Evolutionary conservation across 2,113 vertebrate species (phyloP).

Genomic region (Pteruthius melanotis): DNA sequence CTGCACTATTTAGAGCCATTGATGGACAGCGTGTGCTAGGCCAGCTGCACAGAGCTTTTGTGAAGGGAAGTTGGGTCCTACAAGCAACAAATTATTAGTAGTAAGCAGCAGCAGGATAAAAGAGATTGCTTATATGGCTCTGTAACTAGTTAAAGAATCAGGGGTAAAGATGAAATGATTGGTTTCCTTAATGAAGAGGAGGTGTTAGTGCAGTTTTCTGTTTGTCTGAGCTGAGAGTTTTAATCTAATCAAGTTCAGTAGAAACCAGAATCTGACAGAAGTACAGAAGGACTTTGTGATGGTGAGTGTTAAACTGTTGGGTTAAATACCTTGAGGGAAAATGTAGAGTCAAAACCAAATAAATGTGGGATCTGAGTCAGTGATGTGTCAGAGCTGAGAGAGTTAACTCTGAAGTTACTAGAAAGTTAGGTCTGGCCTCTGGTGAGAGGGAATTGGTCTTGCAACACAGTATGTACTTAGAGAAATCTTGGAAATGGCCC

Average conservation of each 20-base stretch:
- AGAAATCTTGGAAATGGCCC: neutral
- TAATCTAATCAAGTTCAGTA: neutral
- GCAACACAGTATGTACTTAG: neutral
- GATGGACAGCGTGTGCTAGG: rapidly evolving
- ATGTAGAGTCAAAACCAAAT: neutral
- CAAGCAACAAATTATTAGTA: neutral
- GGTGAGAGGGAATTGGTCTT: neutral
- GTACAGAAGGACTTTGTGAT: neutral
- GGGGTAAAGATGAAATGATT: rapidly evolving
- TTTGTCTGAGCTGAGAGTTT: neutral
- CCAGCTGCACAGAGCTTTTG: neutral
- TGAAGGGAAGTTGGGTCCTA: neutral
- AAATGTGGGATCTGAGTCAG: neutral
- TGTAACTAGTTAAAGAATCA: neutral
- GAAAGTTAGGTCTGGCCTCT: neutral
- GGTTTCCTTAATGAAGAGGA: neutral
- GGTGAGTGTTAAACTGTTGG: neutral
- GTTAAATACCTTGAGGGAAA: neutral
- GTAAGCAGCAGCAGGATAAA: neutral
- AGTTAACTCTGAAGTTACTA: neutral
- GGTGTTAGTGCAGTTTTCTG: neutral
- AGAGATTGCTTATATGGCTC: neutral
- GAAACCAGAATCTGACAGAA: neutral
- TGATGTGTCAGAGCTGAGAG: neutral
- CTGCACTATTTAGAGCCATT: neutral